Base-by-base conservation (phyloP, 2,113 vertebrate genomes). In the Microcebus griseorufus region DNA sequence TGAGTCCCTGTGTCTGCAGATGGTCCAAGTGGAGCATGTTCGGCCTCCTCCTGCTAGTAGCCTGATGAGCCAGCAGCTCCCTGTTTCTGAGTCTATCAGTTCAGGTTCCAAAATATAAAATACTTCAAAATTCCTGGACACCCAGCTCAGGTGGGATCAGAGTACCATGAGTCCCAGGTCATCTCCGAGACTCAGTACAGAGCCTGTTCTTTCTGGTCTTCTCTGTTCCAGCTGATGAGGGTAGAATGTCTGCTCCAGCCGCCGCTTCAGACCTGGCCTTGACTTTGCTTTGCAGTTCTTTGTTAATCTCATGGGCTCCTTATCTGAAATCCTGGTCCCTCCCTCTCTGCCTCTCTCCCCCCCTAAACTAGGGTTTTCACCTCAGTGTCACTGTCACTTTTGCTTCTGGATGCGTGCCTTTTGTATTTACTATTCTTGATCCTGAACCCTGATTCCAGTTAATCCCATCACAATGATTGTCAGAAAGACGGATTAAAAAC, bases 21-120 rank as follows among this genome's bases (percentile, higher is more conserved):
- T 75, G 72, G 29, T 58, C 83, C 42, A 51, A 25, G 25, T 39
- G 5, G 10, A 78, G n/a, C 34, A 72, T 58, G 4, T 34, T 73
- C 25, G 62, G 23, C 9, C 11, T 69, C 23, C 45, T 69, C 39
- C 18, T 51, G 39, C 16, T 17, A 51, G 83, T 62, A 83, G 12
- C 39, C 53, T 64, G 69, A 72, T 65, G 23, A 83, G 0, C 29
- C 67, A 65, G 16, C 34, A 18, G 48, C 10, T 58, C 23, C 64
- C 27, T 51, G 16, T 93, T 37, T 53, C 37, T 11, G 42, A 78
- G n/a, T 55, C 17, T 25, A 32, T 94, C 53, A 16, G 22, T 83
- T 78, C 39, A 79, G 58, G 9, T 60, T 95, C 93, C 29, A 83
- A 95, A 82, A 84, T n/a, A 53, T 45, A 60, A 58, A 91, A 53